Conservation (phyloP, 1,140 invertebrate species). For the Heliconius hewitsoni region DNA sequence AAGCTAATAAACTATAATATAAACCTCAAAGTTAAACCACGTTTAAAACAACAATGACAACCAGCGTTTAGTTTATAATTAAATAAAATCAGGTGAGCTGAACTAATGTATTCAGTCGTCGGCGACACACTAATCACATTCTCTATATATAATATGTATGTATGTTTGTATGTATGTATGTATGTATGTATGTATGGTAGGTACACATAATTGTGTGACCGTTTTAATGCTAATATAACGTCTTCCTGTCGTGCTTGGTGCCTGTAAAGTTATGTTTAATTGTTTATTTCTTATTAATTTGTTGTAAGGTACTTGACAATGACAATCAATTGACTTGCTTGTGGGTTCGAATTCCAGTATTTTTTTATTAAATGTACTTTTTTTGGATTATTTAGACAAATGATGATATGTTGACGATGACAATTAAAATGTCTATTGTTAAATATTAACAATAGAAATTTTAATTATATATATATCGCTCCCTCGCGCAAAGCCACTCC, state of each 20-base stretch:
- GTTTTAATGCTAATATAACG: constrained; percentile 76
- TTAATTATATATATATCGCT: too few species aligned
- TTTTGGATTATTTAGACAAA: neutral
- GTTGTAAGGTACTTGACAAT: neutral
- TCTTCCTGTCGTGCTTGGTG: constrained; percentile 53
- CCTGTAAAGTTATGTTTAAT: neutral
- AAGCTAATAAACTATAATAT: too few species aligned
- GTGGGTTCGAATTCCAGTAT: neutral
- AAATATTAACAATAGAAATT: too few species aligned
- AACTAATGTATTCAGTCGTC: constrained; percentile 79
- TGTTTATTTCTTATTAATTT: constrained; percentile 3
- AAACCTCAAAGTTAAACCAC: constrained; percentile 17
- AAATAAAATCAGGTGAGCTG: constrained; percentile 80
- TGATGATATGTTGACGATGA: neutral
- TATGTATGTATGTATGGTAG: constrained; percentile 16
- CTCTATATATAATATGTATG: constrained; percentile 36
- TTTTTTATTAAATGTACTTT: neutral
- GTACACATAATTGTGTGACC: constrained; percentile 70
- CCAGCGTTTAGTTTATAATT: constrained; percentile 50
- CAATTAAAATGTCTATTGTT: too few species aligned
- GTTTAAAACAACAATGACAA: constrained; percentile 24
- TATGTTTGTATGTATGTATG: constrained; percentile 19
- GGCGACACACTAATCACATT: constrained; percentile 65
- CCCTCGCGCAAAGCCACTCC: too few species aligned
- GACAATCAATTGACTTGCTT: neutral